phyloP scores from a whole-genome alignment of 2,888 invertebrate genomes.

The Drepana falcataria region DNA sequence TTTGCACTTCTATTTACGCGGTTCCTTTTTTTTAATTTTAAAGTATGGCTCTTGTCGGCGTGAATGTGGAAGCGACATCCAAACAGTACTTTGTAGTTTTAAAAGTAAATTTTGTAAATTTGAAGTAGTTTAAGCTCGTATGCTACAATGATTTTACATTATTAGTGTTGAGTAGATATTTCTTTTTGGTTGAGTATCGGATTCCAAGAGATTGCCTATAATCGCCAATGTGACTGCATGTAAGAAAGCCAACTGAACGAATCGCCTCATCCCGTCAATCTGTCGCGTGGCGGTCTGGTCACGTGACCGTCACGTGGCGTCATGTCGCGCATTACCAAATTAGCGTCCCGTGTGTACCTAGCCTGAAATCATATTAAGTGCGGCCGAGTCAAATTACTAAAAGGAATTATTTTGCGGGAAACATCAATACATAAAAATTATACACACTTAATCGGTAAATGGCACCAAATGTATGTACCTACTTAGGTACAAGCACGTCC shows the following conservation, averaged over 20 bases:
- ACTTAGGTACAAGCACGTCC: too few relatives aligned
- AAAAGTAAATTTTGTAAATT: too few relatives aligned
- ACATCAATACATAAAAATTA: neutral
- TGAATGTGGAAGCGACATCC: too few relatives aligned
- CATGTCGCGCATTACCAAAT: constrained; percentile 67
- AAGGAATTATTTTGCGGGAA: constrained; percentile 1
- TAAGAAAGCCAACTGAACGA: constrained; percentile 71
- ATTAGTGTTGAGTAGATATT: too few relatives aligned
- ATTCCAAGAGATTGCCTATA: constrained; percentile 37
- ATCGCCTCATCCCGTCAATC: constrained; percentile 60
- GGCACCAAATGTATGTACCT: too few relatives aligned
- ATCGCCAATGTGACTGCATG: constrained; percentile 51
- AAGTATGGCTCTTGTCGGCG: too few relatives aligned
- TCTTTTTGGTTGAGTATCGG: constrained; percentile 20
- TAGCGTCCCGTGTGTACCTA: constrained; percentile 62
- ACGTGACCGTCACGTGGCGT: constrained; percentile 52
- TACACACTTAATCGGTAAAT: too few relatives aligned
- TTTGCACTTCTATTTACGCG: too few relatives aligned
- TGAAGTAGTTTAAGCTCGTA: too few relatives aligned
- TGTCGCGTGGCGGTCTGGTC: constrained; percentile 57
- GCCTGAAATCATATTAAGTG: constrained; percentile 55
- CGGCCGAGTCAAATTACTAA: constrained; percentile 44
- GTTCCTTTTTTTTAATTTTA: too few relatives aligned
- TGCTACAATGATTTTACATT: too few relatives aligned
- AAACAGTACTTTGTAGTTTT: too few relatives aligned